A percentile compares a stretch with the other conserved stretches of the same genome.
phyloP scores from a whole-genome alignment of 2,797 vertebrate species.

The Oryzias dopingdopingensis region DNA sequence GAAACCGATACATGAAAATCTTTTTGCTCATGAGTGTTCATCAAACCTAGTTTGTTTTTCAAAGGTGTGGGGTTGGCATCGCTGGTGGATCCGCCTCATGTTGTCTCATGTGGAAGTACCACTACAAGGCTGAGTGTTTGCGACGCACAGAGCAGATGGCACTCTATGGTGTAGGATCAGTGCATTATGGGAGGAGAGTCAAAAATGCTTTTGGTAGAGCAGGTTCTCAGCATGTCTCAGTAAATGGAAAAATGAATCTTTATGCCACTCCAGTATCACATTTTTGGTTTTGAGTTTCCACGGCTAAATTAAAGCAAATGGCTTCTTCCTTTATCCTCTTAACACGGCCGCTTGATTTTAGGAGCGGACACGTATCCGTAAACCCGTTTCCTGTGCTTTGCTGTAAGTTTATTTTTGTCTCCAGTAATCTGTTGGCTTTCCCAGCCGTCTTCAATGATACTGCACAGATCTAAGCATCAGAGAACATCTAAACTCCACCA shows the following conservation, averaged over 20 bases:
- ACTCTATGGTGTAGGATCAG: constrained; percentile 35
- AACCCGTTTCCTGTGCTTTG: constrained; percentile 34
- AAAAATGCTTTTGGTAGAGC: constrained; percentile 39
- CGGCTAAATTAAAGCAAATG: not conserved
- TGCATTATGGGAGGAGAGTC: constrained; percentile 37
- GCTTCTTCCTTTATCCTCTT: not conserved
- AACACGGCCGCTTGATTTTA: constrained; percentile 5
- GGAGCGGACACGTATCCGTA: constrained; percentile 34
- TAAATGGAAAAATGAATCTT: constrained; percentile 27
- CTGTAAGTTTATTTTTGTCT: constrained; percentile 34
- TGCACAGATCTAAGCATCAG: constrained; percentile 2
- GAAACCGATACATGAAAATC: too few relatives aligned
- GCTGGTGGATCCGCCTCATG: constrained; percentile 20
- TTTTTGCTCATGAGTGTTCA: constrained; percentile 14
- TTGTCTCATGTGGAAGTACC: constrained; percentile 25
- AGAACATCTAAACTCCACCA: too few relatives aligned
- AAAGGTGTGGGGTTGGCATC: constrained; percentile 11
- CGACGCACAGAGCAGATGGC: constrained; percentile 51
- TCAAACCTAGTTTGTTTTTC: constrained; percentile 16
- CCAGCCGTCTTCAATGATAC: constrained; percentile 11
- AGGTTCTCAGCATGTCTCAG: constrained; percentile 36
- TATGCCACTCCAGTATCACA: constrained; percentile 11
- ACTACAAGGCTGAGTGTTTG: not conserved
- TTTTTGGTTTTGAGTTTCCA: not conserved
- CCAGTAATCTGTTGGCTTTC: constrained; percentile 60